Conservation (phyloP, 2,888 invertebrate species). For the Thereva nobilitata region DNA sequence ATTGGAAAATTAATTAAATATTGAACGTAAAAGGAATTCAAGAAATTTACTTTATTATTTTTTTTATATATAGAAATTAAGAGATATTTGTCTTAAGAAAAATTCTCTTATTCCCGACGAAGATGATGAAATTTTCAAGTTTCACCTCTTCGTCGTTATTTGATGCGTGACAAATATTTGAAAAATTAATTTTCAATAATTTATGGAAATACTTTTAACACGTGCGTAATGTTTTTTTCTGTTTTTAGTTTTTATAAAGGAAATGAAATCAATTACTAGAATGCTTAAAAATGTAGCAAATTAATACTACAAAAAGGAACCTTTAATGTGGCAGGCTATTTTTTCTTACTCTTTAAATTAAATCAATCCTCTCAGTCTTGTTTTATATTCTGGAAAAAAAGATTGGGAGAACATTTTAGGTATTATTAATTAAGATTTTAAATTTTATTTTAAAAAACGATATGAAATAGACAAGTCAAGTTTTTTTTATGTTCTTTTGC, state of each 20-base stretch:
- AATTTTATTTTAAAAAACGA: no score
- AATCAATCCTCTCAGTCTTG: slow-evolving; percentile 17
- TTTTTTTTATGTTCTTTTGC: no score
- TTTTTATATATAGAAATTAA: background rate
- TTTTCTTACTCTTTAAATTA: background rate
- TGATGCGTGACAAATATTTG: slow-evolving; percentile 11
- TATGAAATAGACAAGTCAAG: no score
- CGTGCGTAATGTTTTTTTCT: background rate
- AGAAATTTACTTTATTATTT: no score
- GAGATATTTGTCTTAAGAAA: slow-evolving; percentile 18
- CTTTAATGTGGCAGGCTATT: slow-evolving; percentile 26
- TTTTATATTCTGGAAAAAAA: slow-evolving; percentile 19
- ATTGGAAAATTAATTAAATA: no score
- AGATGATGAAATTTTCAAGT: slow-evolving; percentile 37
- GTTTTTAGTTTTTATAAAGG: no score
- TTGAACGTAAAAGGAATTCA: no score
- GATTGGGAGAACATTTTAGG: background rate
- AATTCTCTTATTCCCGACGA: slow-evolving; percentile 37
- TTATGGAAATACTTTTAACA: background rate
- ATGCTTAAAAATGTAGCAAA: background rate
- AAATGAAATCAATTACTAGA: slow-evolving; percentile 5
- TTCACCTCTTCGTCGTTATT: slow-evolving; percentile 37
- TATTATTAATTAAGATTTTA: no score
- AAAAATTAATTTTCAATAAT: background rate
- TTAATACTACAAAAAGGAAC: slow-evolving; percentile 28